Base-by-base conservation (phyloP, 2,113 vertebrate genomes). In the Anoplopoma fimbria region DNA sequence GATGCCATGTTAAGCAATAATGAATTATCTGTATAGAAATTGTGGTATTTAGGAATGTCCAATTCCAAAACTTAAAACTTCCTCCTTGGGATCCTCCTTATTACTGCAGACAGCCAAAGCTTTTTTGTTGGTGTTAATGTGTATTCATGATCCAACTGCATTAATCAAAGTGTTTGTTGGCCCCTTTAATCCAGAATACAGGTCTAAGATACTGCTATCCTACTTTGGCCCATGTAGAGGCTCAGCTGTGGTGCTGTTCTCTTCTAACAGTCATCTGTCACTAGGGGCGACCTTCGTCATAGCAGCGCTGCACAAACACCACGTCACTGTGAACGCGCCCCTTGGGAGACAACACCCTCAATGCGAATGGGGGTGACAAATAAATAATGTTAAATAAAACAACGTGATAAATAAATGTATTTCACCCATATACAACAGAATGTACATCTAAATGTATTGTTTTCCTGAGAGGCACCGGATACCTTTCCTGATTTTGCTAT, bases 251-350 rank as follows among this genome's bases (percentile, higher is more conserved):
- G 10, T 60, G n/a, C n/a, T n/a, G 63, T 42, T 58, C 63, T 45
- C 34, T 6, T 58, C 27, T 23, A 19, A 17, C 51, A 64, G 29
- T 88, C 86, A 89, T 74, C 89, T 91, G 92, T 84, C 82, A 77
- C 8, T 4, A 63, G 74, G 45, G 19, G 75, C 84, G 85, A 88
- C 82, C 83, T 87, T 93, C 77, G 84, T 70, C 68, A 53, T 25
- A 10, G 14, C 57, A 47, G 31, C 25, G 36, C 87, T 77, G 63
- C 85, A 90, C 81, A 91, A 90, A 91, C 77, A 82, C 0, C 6
- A 75, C 91, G 87, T 93, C 88, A 85, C 67, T 4, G 3, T 58
- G 19, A 31, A n/a, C n/a, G n/a, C n/a, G n/a, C n/a, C n/a, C n/a
- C n/a, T n/a, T n/a, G n/a, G n/a, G n/a, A n/a, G n/a, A n/a, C n/a